These are phyloP conservation scores for Aproaerema taeniolella DNA, from an alignment of 2,888 invertebrate species.

Conservation along the genomic window DNA sequence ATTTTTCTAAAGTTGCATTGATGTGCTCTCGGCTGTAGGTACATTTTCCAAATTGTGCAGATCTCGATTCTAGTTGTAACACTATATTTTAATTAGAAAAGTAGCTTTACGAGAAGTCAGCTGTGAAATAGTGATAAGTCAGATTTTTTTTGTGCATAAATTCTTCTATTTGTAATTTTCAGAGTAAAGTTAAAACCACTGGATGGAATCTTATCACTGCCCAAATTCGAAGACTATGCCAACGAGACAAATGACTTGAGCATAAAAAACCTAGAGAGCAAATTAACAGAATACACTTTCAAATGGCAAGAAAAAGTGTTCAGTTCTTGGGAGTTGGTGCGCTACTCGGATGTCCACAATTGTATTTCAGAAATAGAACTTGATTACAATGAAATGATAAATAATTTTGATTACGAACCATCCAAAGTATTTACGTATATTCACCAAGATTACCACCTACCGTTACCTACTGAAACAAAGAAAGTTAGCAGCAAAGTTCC, in stretches of 20 bases:
- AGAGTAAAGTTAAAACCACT: conserved; percentile 52
- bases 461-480: conserved; percentile 39
- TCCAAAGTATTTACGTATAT: conserved; percentile 76
- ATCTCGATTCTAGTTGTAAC: no score
- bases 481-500: no score
- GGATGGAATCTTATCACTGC: conserved; percentile 45
- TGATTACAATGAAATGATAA: conserved; percentile 41
- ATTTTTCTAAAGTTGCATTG: no score
- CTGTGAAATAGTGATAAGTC: no score
- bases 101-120: no score
- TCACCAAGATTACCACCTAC: conserved; percentile 72
- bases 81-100: no score
- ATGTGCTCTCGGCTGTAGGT: no score
- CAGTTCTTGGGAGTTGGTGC: conserved; percentile 77
- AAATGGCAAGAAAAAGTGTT: conserved; percentile 86
- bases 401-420: conserved; percentile 41
- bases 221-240: conserved; percentile 55
- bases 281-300: conserved; percentile 58
- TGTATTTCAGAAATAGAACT: conserved; percentile 79
- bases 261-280: conserved; percentile 31
- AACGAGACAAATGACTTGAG: conserved; percentile 28
- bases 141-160: no score
- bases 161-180: no score
- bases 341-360: conserved; percentile 78
- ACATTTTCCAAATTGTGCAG: no score